A percentile compares a stretch with the other conserved stretches of the same genome.
phyloP scores from a whole-genome alignment of 2,888 invertebrate genomes.

The Cloeon dipterum region DNA sequence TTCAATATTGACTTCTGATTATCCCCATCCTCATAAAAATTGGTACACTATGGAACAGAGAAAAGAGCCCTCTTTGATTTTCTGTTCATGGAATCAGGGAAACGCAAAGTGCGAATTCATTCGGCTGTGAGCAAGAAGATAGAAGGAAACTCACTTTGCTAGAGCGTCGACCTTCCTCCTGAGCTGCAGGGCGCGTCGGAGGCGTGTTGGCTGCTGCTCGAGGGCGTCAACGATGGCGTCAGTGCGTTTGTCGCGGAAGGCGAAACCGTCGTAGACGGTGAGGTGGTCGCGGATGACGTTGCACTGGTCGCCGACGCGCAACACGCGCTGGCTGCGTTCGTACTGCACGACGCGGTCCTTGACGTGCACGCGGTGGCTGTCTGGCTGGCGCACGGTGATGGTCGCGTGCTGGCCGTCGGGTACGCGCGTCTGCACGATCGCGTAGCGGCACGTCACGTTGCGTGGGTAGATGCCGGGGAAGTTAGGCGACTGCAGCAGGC shows the following conservation, averaged over 20 bases:
- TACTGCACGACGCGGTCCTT: slow-evolving; percentile 56
- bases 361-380: slow-evolving; percentile 55
- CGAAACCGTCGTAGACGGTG: slow-evolving; percentile 54
- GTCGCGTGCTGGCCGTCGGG: slow-evolving; percentile 51
- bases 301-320: slow-evolving; percentile 63
- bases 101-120: too few species aligned
- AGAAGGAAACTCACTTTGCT: too few species aligned
- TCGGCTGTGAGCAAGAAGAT: too few species aligned
- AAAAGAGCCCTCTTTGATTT: too few species aligned
- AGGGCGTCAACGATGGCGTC: neutral
- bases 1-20: too few species aligned
- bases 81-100: too few species aligned
- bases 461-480: slow-evolving; percentile 76
- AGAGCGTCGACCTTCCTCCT: too few species aligned
- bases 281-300: slow-evolving; percentile 61
- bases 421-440: slow-evolving; percentile 28
- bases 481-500: slow-evolving; percentile 69
- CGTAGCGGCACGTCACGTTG: slow-evolving; percentile 62
- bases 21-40: too few species aligned
- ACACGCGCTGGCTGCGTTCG: slow-evolving; percentile 47
- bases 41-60: too few species aligned
- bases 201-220: neutral
- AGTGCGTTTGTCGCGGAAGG: slow-evolving; percentile 22
- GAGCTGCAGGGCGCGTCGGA: too few species aligned
- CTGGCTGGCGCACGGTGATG: slow-evolving; percentile 44